Evolutionary conservation across 2,113 vertebrate species (phyloP), one percentile per base, ranked within the genome.

Genomic region (Petaurus breviceps): DNA sequence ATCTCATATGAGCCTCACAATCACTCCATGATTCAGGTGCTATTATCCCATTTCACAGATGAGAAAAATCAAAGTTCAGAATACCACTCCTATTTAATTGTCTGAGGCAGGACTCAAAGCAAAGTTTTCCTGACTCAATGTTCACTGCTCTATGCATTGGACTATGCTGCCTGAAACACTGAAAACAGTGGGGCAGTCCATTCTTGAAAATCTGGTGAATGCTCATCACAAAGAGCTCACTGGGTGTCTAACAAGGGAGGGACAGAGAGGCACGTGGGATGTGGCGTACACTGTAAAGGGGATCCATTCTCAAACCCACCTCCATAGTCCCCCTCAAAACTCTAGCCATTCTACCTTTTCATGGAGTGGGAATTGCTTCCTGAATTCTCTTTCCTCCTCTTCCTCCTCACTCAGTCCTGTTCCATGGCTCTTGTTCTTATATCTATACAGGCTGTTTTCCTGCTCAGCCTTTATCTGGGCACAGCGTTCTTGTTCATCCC

Each of bases 301-400:
- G 84, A 90, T 22, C 26, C n/a, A 31, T 47, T 90, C 8, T 23
- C 28, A 37, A 84, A 92, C 46, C 26, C 84, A 92, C 91, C 8
- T 25, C 37, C 24, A 14, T 9, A 6, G 37, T 22, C 68, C 16
- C 68, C 6, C 1, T 84, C 68, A 84, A 84, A 77, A 84, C 43
- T 84, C 28, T 9, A 68, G 50, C 37, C 37, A 8, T 26, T 26
- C 43, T 98, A 99, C 99, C 99, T 99, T 98, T 89, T 99, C 98
- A 55, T 99, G 99, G 51, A 98, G 98, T 25, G 99, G 99, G 97
- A 99, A 99, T 52, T 97, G 98, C 37, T 90, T 98, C 43, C 98
- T 99, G 97, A 99, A 99, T 92, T 99, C 99, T 11, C 92, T 97
- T 93, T 99, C 99, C 26, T 99, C 99, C 91, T 99, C 99, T 55